Evolutionary conservation across 2,113 vertebrate species (phyloP).

Genomic region (Heloderma charlesbogerti): DNA sequence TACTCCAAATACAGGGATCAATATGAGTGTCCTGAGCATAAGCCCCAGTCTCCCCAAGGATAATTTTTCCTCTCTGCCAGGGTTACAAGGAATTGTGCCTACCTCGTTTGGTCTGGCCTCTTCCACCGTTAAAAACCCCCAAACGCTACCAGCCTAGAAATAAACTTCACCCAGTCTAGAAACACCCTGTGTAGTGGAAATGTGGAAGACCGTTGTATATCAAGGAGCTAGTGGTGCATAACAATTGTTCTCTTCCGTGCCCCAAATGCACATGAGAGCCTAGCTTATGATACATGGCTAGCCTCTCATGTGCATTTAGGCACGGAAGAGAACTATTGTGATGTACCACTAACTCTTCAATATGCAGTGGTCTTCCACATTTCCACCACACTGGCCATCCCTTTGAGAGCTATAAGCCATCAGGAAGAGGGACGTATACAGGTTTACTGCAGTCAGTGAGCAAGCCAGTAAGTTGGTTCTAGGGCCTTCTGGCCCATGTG

Average conservation of each 20-base stretch:
- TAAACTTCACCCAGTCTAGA: background rate
- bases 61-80: background rate
- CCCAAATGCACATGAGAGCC: too few relatives aligned
- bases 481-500: background rate
- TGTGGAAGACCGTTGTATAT: too few relatives aligned
- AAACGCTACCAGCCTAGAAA: background rate
- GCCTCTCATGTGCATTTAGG: too few relatives aligned
- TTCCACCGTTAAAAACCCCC: background rate
- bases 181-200: background rate
- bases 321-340: too few relatives aligned
- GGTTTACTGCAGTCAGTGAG: background rate
- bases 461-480: background rate
- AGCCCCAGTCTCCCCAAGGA: background rate
- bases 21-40: background rate
- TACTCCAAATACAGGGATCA: background rate
- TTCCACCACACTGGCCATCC: background rate
- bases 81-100: background rate
- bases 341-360: too few relatives aligned
- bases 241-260: too few relatives aligned
- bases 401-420: background rate
- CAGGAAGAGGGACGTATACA: background rate
- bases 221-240: too few relatives aligned
- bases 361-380: too few relatives aligned
- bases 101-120: background rate
- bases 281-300: too few relatives aligned